Percentiles rank a stretch among this genome's conserved stretches.
Conservation (phyloP, 2,888 invertebrate genomes). For the Lasioglossum zephyrum region DNA sequence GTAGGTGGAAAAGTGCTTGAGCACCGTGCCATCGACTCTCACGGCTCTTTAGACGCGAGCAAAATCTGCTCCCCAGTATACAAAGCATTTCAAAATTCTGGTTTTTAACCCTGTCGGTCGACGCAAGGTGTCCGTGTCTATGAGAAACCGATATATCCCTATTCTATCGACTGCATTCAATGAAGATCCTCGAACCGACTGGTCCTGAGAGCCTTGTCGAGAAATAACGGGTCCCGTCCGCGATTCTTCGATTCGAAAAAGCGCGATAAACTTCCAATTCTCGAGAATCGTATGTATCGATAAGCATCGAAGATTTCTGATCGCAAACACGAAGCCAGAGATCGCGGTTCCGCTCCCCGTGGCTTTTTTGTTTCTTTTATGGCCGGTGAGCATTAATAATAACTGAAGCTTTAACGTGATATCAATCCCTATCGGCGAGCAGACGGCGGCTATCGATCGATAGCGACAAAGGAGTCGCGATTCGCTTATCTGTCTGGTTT, state of each 20-base stretch:
- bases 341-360: background rate
- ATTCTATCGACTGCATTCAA: background rate
- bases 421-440: constrained; percentile 39
- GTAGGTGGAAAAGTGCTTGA: constrained; percentile 80
- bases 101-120: constrained; percentile 43
- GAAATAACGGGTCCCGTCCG: background rate
- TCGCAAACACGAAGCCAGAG: background rate
- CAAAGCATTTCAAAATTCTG: constrained; percentile 55
- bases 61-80: constrained; percentile 50
- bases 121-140: constrained; percentile 31
- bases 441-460: constrained; percentile 42
- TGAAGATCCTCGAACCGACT: background rate
- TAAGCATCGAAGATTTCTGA: background rate
- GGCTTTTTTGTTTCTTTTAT: background rate
- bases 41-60: constrained; percentile 72
- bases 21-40: constrained; percentile 74
- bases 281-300: constrained; percentile 4
- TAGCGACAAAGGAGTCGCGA: constrained; percentile 17
- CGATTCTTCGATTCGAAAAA: background rate
- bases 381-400: background rate
- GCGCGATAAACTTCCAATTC: background rate
- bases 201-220: background rate
- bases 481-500: constrained; percentile 30
- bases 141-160: background rate
- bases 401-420: constrained; percentile 12